Conservation (phyloP, 2,113 vertebrate genomes). For the Rhinolophus sinicus region DNA sequence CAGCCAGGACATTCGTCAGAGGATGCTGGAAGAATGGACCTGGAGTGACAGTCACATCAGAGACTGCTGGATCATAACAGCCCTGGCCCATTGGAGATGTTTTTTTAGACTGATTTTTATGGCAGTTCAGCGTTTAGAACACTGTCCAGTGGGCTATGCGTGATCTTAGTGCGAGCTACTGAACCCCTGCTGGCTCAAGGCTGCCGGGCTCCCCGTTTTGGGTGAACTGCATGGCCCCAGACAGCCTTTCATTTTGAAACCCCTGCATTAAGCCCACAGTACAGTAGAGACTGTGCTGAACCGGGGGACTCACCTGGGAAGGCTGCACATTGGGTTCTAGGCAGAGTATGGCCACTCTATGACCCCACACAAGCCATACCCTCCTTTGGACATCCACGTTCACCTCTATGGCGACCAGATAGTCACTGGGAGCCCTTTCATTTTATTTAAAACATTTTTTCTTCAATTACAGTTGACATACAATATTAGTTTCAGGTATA, state of each 20-base stretch:
- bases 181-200: not conserved
- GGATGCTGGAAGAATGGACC: not conserved
- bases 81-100: not conserved
- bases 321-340: not conserved
- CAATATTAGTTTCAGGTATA: not conserved
- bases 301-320: too few species aligned
- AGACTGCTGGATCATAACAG: not conserved
- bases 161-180: not conserved
- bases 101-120: not conserved
- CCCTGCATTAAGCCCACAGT: not conserved
- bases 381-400: not conserved
- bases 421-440: not conserved
- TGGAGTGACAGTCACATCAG: not conserved
- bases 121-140: not conserved
- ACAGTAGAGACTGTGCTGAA: not conserved
- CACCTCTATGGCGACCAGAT: not conserved
- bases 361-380: not conserved
- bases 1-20: not conserved
- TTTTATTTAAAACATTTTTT: not conserved
- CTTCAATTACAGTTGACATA: not conserved
- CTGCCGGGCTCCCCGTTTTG: not conserved
- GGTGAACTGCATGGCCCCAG: not conserved
- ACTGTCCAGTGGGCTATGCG: rapidly evolving
- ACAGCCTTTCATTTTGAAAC: not conserved
- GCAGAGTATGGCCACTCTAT: not conserved